Conservation (phyloP, 2,888 invertebrate genomes). For the Limnephilus auricula region DNA sequence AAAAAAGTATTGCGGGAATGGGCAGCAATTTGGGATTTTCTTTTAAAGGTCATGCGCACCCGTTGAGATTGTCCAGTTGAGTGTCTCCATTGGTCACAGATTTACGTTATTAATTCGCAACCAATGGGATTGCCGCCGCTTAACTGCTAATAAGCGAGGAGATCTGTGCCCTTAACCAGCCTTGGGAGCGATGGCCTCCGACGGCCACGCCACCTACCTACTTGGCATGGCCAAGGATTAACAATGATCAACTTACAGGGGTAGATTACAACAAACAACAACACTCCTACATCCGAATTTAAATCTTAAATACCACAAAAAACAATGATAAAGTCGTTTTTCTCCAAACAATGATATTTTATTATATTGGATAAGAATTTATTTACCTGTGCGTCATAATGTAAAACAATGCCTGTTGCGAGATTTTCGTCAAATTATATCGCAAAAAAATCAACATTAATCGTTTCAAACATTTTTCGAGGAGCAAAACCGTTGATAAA, state of each 20-base stretch:
- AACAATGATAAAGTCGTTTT: too few species aligned
- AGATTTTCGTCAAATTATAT: neutral
- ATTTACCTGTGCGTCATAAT: too few species aligned
- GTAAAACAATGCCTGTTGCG: neutral
- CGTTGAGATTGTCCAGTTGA: neutral
- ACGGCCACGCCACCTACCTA: neutral
- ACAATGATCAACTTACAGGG: neutral
- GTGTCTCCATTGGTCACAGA: conserved; percentile 25
- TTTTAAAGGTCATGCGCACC: neutral
- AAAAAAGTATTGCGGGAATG: neutral
- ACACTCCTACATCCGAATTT: neutral
- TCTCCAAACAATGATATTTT: too few species aligned
- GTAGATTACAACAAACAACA: neutral
- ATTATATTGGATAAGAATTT: too few species aligned
- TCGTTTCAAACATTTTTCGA: neutral
- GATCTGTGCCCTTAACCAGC: conserved; percentile 27
- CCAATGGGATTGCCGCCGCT: conserved; percentile 26
- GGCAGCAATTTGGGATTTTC: neutral
- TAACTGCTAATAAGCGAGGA: conserved; percentile 21
- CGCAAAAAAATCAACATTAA: neutral
- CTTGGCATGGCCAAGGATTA: neutral
- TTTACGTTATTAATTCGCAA: conserved; percentile 36
- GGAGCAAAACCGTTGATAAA: neutral
- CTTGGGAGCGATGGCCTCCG: conserved; percentile 24
- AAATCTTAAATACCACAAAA: neutral